A percentile compares a stretch with the other conserved stretches of the same genome.
Evolutionary conservation across 2,113 vertebrate species (phyloP).

Genomic region (Zootoca vivipara): DNA sequence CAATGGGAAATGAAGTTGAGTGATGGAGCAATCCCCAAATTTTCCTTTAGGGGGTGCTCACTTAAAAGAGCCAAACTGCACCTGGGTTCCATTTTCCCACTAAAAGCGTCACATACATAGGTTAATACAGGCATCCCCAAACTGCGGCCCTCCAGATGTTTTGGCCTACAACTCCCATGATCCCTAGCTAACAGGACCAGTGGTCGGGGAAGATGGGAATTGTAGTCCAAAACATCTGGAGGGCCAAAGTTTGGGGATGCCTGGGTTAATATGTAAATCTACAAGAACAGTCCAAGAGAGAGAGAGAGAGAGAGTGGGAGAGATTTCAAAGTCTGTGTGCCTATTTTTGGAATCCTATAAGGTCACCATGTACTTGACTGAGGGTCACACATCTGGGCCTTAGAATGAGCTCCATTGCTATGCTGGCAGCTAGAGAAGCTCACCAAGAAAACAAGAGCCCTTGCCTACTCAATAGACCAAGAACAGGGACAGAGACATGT

Average conservation of each 20-base stretch:
- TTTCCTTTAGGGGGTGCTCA: conserved; percentile 42
- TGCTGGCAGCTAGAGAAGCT: background rate
- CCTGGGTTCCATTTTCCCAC: background rate
- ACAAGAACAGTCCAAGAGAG: background rate
- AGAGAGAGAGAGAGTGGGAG: background rate
- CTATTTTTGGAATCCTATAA: background rate
- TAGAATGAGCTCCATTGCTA: conserved; percentile 4
- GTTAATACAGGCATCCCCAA: no score
- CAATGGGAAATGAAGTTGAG: background rate
- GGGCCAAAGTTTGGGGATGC: no score
- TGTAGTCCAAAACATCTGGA: no score
- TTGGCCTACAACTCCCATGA: no score
- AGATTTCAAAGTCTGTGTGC: background rate
- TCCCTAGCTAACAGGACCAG: no score
- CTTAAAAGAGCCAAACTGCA: conserved; percentile 30
- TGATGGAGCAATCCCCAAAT: conserved; percentile 19
- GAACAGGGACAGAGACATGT: background rate
- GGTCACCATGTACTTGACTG: background rate
- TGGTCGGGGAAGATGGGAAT: no score
- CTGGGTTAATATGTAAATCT: background rate
- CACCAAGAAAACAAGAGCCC: conserved; percentile 20
- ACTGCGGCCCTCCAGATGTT: no score
- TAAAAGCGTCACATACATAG: background rate
- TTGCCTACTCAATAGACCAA: background rate
- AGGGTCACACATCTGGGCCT: background rate